Percentiles rank a stretch among this genome's conserved stretches.
Conservation (phyloP, 1,140 invertebrate species). For the Nasonia vitripennis region DNA sequence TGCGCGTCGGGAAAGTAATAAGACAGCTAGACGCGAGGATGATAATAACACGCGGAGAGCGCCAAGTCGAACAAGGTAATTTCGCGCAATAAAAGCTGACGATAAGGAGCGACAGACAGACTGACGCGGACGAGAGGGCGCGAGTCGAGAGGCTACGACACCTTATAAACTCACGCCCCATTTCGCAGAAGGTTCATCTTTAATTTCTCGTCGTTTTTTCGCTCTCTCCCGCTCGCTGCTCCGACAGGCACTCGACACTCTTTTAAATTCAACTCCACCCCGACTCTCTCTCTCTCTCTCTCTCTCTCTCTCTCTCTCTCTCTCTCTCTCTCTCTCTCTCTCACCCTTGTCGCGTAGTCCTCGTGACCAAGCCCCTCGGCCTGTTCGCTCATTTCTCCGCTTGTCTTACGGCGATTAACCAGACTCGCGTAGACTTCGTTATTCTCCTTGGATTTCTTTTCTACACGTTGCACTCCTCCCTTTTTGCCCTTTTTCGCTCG, state of each 20-base stretch:
- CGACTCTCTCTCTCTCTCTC: conserved; percentile 45
- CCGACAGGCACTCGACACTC: conserved; percentile 69
- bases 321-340: conserved; percentile 31
- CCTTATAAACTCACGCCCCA: conserved; percentile 75
- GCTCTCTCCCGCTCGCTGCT: conserved; percentile 47
- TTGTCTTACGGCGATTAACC: conserved; percentile 76
- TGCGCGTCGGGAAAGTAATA: no score
- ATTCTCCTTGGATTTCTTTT: conserved; percentile 54
- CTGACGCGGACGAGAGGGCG: conserved; percentile 14
- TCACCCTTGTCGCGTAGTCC: conserved; percentile 52
- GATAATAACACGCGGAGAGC: neutral
- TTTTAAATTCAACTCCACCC: conserved; percentile 70
- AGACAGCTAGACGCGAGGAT: no score
- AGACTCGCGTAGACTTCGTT: conserved; percentile 67
- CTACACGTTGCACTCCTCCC: conserved; percentile 45
- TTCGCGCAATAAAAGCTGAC: conserved; percentile 44
- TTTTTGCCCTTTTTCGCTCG: conserved; percentile 17
- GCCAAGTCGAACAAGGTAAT: conserved; percentile 26
- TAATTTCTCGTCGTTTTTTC: conserved; percentile 75
- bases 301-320: conserved; percentile 5
- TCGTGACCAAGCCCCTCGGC: conserved; percentile 61
- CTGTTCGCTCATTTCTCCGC: conserved; percentile 74
- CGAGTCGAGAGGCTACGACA: conserved; percentile 54
- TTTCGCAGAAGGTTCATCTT: conserved; percentile 75
- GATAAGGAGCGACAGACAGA: conserved; percentile 33